A percentile compares a stretch with the other conserved stretches of the same genome.
phyloP scores from a whole-genome alignment of 1,140 invertebrate genomes.

The Monomorium pharaonis region DNA sequence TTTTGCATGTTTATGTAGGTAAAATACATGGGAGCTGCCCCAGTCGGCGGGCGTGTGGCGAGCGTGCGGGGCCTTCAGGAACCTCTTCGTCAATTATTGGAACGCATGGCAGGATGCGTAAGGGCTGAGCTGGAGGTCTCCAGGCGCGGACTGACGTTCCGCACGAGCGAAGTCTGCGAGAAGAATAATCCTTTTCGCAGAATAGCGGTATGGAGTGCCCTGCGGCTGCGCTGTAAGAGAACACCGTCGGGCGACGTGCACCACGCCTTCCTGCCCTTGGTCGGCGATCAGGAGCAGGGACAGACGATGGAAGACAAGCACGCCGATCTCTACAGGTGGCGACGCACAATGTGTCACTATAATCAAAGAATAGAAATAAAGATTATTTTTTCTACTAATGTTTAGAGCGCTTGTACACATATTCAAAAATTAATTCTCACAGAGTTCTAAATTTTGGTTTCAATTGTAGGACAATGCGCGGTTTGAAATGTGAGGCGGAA shows the following conservation, averaged over 20 bases:
- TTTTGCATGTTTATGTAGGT: slow-evolving; percentile 84
- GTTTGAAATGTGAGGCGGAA: slow-evolving; percentile 79
- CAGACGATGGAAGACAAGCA: slow-evolving; percentile 79
- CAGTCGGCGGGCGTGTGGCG: slow-evolving; percentile 91
- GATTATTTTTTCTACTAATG: not conserved
- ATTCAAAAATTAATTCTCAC: not conserved
- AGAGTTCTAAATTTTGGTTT: not conserved
- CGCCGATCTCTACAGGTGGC: slow-evolving; percentile 81
- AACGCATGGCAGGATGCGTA: slow-evolving; percentile 76
- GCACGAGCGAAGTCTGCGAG: slow-evolving; percentile 77
- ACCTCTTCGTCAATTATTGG: slow-evolving; percentile 90
- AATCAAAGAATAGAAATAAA: not conserved
- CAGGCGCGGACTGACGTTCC: slow-evolving; percentile 80
- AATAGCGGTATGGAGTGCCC: slow-evolving; percentile 94
- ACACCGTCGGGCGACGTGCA: slow-evolving; percentile 78
- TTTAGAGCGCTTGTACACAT: not conserved
- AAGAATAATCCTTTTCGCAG: slow-evolving; percentile 90
- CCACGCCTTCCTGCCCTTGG: slow-evolving; percentile 93
- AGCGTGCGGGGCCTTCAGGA: slow-evolving; percentile 93
- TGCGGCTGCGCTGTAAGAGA: slow-evolving; percentile 76
- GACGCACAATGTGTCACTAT: not conserved
- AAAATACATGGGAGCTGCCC: slow-evolving; percentile 93
- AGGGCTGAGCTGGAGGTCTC: slow-evolving; percentile 82
- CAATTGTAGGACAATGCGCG: slow-evolving; percentile 78
- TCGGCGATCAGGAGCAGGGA: slow-evolving; percentile 88